Conservation (phyloP, 2,888 invertebrate genomes). For the Pegoplata infirma region DNA sequence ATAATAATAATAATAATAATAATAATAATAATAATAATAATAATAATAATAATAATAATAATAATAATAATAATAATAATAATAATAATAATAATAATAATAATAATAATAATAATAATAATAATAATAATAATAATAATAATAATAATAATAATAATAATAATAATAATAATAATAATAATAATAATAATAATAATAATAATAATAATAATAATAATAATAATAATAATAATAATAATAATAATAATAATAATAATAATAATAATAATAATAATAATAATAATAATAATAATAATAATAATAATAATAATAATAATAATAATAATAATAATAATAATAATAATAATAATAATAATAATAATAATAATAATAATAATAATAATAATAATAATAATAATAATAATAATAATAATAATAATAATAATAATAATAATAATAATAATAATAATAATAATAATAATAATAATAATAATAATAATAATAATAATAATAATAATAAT, state of each 20-base stretch:
- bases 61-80: constrained; percentile 15
- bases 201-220: constrained; percentile 15
- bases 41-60: constrained; percentile 17
- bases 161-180: constrained; percentile 17
- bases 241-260: constrained; percentile 15
- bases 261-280: constrained; percentile 15
- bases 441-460: no score
- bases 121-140: constrained; percentile 15
- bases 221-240: constrained; percentile 15
- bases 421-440: no score
- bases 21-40: constrained; percentile 15
- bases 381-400: no score
- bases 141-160: constrained; percentile 15
- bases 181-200: constrained; percentile 15
- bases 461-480: no score
- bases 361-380: no score
- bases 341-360: constrained; percentile 17
- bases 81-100: constrained; percentile 15
- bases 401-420: no score
- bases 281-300: constrained; percentile 17
- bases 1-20: constrained; percentile 15
- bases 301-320: constrained; percentile 15
- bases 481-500: no score
- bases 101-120: constrained; percentile 17
- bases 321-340: constrained; percentile 15